phyloP scores from a whole-genome alignment of 2,888 invertebrate genomes.

The Ormia ochracea region DNA sequence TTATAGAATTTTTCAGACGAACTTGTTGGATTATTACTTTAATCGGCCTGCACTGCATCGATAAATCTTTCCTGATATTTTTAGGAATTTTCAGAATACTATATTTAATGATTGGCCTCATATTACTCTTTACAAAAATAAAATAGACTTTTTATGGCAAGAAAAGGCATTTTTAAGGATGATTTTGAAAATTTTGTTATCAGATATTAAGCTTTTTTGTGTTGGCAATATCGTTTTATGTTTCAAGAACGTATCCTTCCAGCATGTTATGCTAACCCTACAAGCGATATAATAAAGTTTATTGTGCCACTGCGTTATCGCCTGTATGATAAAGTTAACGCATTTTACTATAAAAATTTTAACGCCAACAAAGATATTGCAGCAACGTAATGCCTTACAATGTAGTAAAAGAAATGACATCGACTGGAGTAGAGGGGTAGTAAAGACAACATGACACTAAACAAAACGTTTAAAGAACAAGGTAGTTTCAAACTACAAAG shows the following conservation, averaged over 20 bases:
- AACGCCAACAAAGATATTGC: slow-evolving; percentile 18
- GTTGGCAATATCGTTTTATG: no score
- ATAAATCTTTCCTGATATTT: no score
- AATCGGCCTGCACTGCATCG: no score
- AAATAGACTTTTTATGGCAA: no score
- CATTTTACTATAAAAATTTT: slow-evolving; percentile 43
- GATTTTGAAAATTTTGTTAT: no score
- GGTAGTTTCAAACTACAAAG: slow-evolving; percentile 19
- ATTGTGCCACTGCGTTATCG: background rate
- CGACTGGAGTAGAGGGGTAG: background rate
- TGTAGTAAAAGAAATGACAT: background rate
- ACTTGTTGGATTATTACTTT: no score
- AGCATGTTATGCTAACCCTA: background rate
- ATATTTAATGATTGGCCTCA: no score
- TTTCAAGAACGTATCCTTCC: background rate
- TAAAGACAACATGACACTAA: background rate
- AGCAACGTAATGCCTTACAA: slow-evolving; percentile 1
- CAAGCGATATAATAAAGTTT: background rate
- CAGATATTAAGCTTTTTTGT: no score
- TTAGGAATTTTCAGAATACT: no score
- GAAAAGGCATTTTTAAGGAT: no score
- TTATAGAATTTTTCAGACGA: no score
- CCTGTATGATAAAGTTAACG: slow-evolving; percentile 44
- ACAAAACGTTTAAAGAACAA: slow-evolving; percentile 19
- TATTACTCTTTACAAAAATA: no score